Percentiles rank a stretch among this genome's conserved stretches.
These are phyloP conservation scores for Trogon surrucura DNA, from an alignment of 2,113 vertebrate genomes.

Conservation along the genomic window DNA sequence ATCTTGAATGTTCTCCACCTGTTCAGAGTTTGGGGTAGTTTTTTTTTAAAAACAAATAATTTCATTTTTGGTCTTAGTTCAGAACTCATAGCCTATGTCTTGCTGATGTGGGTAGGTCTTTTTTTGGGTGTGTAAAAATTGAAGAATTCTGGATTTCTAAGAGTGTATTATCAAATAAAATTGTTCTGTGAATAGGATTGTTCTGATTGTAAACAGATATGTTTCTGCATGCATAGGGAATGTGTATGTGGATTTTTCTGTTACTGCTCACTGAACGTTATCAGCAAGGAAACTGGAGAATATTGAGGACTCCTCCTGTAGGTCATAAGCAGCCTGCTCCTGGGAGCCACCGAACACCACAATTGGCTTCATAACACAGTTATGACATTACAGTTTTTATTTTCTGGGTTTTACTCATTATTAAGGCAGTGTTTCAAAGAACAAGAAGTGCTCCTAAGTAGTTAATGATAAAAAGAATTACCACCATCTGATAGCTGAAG, in stretches of 20 bases:
- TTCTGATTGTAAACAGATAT: fast-evolving
- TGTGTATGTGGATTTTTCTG: background rate
- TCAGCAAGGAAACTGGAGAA: background rate
- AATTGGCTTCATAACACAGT: background rate
- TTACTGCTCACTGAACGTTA: background rate
- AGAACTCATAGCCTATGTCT: background rate
- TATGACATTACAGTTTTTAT: background rate
- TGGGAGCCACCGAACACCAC: background rate
- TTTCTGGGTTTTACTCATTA: background rate
- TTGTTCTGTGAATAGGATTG: background rate
- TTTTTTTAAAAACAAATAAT: background rate
- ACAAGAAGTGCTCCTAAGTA: background rate
- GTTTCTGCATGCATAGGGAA: background rate
- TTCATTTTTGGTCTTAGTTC: background rate
- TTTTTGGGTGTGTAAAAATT: background rate
- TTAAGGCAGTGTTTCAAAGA: background rate
- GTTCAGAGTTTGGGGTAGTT: background rate
- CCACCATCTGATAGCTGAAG: background rate
- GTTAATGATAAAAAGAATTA: background rate
- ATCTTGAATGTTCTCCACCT: background rate
- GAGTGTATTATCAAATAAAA: background rate
- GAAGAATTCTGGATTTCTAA: background rate
- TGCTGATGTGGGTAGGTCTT: background rate
- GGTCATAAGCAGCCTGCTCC: background rate
- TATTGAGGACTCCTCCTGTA: background rate